Percentiles rank a stretch among this genome's conserved stretches.
phyloP scores from a whole-genome alignment of 2,888 invertebrate species.

The Epinotia brunnichana region DNA sequence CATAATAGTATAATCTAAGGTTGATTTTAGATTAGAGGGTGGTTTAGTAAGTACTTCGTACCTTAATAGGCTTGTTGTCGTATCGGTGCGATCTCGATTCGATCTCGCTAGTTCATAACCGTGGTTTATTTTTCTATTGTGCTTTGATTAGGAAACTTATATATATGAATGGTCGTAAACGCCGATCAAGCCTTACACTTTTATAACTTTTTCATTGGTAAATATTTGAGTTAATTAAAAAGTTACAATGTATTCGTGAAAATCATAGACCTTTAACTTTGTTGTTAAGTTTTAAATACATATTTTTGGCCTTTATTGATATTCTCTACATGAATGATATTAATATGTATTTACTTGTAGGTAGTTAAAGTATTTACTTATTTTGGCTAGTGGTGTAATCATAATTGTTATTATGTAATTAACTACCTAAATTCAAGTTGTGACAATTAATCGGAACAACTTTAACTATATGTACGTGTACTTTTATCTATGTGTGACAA shows the following conservation, averaged over 20 bases:
- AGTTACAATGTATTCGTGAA: background rate
- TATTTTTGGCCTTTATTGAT: no score
- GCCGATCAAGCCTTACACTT: background rate
- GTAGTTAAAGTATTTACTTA: background rate
- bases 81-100: conserved; percentile 41
- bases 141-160: conserved; percentile 21
- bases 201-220: background rate
- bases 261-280: no score
- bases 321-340: background rate
- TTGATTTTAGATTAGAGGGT: conserved; percentile 1
- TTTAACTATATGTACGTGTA: no score
- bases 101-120: conserved; percentile 40
- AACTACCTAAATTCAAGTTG: no score
- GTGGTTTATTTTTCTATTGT: conserved; percentile 43
- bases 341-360: background rate
- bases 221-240: conserved; percentile 19
- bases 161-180: conserved; percentile 4
- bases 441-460: no score
- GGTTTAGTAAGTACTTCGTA: conserved; percentile 8
- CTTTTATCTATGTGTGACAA: no score
- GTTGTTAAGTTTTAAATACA: no score
- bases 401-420: background rate
- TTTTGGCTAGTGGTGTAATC: background rate
- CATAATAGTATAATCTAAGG: conserved; percentile 6
- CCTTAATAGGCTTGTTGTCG: conserved; percentile 40